Percentiles rank a stretch among this genome's conserved stretches.
Conservation (phyloP, 2,113 vertebrate genomes). For the Cottus gobio region DNA sequence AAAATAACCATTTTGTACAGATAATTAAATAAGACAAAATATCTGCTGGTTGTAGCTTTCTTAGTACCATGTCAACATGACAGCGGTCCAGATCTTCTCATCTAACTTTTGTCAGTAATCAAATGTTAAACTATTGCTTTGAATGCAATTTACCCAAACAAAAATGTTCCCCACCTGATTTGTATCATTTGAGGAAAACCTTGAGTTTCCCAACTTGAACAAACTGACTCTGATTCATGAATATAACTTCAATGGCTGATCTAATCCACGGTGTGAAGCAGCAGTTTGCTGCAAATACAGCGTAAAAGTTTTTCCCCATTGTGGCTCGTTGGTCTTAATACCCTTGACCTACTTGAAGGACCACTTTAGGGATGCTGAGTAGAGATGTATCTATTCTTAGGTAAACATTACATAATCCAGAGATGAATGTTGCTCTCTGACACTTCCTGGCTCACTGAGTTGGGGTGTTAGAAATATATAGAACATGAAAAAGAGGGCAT, state of each 20-base stretch:
- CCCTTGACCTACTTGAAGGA: constrained; percentile 66
- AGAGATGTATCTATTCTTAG: constrained; percentile 70
- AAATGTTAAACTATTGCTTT: not conserved
- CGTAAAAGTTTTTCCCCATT: constrained; percentile 40
- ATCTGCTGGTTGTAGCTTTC: not conserved
- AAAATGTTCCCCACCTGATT: not conserved
- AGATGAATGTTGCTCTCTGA: constrained; percentile 59
- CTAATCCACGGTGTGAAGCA: not conserved
- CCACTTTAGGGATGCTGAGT: constrained; percentile 68
- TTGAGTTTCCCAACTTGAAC: not conserved
- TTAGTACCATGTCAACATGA: not conserved
- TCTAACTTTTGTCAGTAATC: not conserved
- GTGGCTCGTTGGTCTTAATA: constrained; percentile 20
- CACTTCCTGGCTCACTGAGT: constrained; percentile 59
- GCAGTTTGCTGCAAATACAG: constrained; percentile 26
- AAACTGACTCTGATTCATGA: constrained; percentile 10
- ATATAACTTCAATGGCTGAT: not conserved
- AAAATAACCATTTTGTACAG: not conserved
- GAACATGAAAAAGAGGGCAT: constrained; percentile 59
- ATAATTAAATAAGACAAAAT: not conserved
- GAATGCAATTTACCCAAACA: not conserved
- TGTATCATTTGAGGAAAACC: not conserved
- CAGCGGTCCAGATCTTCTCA: not conserved
- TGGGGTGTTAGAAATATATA: constrained; percentile 60
- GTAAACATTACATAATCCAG: constrained; percentile 71